Base-by-base conservation (phyloP, 2,797 vertebrate genomes). In the Hipposideros larvatus region DNA sequence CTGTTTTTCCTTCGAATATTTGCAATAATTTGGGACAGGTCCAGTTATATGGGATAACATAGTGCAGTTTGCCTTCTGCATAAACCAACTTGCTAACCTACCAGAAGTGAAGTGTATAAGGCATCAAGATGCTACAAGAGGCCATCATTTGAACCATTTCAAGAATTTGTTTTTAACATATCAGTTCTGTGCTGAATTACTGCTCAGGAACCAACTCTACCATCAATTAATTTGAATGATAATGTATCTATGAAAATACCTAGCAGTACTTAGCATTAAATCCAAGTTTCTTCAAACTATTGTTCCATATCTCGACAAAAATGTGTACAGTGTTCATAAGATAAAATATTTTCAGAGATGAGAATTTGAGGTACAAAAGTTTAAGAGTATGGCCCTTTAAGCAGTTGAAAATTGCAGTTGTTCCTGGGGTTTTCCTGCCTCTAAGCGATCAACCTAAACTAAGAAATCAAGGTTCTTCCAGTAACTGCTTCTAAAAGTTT, bases 1-100 rank as follows among this genome's bases (percentile, higher is more conserved):
- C 11, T 74, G 13, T 70, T 92, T 61, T 51, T 22, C 21, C 34
- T 82, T 48, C 43, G 31, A 87, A 41, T n/a, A 70, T 2, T 55
- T 13, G 26, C 18, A 87, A 73, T 65, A 57, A 73, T 80, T 46
- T 96, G 68, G 46, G 63, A 80, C 82, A 95, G 28, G 73, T 59
- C 22, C 22, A 80, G 24, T 7, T 26, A 74, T 13, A 16, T 28
- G 57, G 28, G 18, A 26, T 51, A 82, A 65, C 34, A 57, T 1
- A 4, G 48, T 48, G n/a, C 5, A n/a, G 43, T n/a, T 18, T 74
- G n/a, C 14, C 22, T 66, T 48, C 78, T 28, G 10, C n/a, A 83
- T 51, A 87, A 90, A 51, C 21, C 66, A 90, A 48, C 55, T 66
- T 26, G 53, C 28, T 78, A 89, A 77, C 7, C 2, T 71, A 24